Evolutionary conservation across 2,113 vertebrate species (phyloP).

Genomic region (Clarias batrachus): DNA sequence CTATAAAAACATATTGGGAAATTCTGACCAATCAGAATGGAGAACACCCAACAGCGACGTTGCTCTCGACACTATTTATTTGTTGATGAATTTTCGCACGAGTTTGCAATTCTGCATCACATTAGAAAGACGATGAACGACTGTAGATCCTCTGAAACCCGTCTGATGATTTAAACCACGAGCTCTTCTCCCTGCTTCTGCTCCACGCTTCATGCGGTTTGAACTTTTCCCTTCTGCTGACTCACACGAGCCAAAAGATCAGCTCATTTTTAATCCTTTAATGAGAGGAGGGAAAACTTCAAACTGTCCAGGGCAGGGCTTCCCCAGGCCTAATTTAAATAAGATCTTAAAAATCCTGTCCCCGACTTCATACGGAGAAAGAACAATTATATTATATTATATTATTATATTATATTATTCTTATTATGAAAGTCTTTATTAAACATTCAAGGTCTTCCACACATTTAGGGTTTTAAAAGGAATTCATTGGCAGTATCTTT

Average conservation of each 20-base stretch:
- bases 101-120: background rate
- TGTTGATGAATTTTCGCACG: background rate
- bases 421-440: background rate
- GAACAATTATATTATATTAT: background rate
- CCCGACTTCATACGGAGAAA: background rate
- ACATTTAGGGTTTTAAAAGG: too few species aligned
- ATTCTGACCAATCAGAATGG: background rate
- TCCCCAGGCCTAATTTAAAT: constrained; percentile 10
- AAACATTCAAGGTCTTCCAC: too few species aligned
- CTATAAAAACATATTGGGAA: background rate
- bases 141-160: background rate
- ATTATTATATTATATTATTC: too few species aligned
- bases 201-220: background rate
- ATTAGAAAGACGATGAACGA: too few species aligned
- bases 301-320: background rate
- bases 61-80: background rate
- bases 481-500: background rate
- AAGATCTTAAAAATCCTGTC: background rate
- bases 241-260: background rate
- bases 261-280: background rate
- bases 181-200: background rate
- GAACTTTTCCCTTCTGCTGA: background rate
- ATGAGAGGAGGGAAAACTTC: background rate
- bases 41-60: background rate
- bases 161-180: background rate